Evolutionary conservation across 2,113 vertebrate species (phyloP).

Genomic region (Tachuris rubrigastra): DNA sequence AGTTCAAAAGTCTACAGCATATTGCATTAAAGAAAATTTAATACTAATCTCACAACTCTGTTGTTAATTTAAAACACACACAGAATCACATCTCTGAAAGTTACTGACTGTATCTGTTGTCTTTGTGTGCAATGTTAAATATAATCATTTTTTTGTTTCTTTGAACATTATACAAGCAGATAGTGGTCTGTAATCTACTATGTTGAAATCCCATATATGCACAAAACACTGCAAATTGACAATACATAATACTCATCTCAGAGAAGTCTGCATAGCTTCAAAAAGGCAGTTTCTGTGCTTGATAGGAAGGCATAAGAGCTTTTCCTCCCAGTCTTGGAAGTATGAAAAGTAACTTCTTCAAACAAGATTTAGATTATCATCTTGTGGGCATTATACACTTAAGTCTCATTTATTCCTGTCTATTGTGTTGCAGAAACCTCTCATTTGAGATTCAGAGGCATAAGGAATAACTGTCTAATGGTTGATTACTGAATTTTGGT

Average conservation of each 20-base stretch:
- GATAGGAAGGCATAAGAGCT: not conserved
- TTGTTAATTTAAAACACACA: not conserved
- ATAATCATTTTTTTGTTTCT: not conserved
- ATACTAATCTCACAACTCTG: not conserved
- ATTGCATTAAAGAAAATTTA: not conserved
- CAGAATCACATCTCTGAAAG: not conserved
- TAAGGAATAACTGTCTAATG: not conserved
- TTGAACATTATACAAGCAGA: not conserved
- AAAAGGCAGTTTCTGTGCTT: not conserved
- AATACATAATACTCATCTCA: not conserved
- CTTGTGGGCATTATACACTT: not conserved
- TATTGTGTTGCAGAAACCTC: not conserved
- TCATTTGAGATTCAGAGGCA: not conserved
- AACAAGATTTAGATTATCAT: not conserved
- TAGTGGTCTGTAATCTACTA: not conserved
- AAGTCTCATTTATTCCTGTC: not conserved
- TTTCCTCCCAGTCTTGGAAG: not conserved
- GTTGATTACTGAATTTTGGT: not conserved
- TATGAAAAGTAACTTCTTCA: not conserved
- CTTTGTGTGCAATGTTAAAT: fast-evolving
- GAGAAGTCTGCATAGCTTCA: not conserved
- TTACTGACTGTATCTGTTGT: fast-evolving
- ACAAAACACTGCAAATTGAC: not conserved
- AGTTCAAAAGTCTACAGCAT: not conserved
- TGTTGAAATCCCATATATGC: not conserved